phyloP scores from a whole-genome alignment of 2,888 invertebrate genomes.

The Leucoptera coffeella region DNA sequence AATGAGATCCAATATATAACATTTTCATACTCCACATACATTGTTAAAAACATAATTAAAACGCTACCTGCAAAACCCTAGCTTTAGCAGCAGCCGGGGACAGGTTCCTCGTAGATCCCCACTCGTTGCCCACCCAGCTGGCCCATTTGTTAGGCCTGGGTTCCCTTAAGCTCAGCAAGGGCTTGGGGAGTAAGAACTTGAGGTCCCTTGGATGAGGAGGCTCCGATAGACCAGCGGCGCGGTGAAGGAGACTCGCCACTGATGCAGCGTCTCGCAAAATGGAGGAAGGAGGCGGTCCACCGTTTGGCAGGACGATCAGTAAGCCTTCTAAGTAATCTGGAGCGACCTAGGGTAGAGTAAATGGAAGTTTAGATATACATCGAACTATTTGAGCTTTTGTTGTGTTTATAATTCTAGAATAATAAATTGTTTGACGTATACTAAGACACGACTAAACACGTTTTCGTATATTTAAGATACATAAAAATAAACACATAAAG shows the following conservation, averaged over 20 bases:
- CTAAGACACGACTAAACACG: no score
- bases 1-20: no score
- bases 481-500: no score
- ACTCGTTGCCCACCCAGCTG: constrained; percentile 78
- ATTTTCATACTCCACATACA: no score
- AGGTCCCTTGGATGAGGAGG: constrained; percentile 69
- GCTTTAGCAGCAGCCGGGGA: constrained; percentile 82
- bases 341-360: constrained; percentile 88
- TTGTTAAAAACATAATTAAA: no score
- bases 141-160: constrained; percentile 83
- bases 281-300: constrained; percentile 50
- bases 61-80: constrained; percentile 74
- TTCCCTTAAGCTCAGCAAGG: constrained; percentile 77
- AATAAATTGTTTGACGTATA: no score
- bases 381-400: no score
- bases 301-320: constrained; percentile 74
- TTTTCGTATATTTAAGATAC: no score
- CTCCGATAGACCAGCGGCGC: constrained; percentile 82
- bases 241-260: constrained; percentile 85
- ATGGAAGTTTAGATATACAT: no score
- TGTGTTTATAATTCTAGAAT: no score
- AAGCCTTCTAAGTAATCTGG: constrained; percentile 95
- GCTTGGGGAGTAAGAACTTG: constrained; percentile 88
- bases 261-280: constrained; percentile 76
- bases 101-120: constrained; percentile 74